phyloP scores from a whole-genome alignment of 2,113 vertebrate genomes.

The Nothobranchius furzeri region DNA sequence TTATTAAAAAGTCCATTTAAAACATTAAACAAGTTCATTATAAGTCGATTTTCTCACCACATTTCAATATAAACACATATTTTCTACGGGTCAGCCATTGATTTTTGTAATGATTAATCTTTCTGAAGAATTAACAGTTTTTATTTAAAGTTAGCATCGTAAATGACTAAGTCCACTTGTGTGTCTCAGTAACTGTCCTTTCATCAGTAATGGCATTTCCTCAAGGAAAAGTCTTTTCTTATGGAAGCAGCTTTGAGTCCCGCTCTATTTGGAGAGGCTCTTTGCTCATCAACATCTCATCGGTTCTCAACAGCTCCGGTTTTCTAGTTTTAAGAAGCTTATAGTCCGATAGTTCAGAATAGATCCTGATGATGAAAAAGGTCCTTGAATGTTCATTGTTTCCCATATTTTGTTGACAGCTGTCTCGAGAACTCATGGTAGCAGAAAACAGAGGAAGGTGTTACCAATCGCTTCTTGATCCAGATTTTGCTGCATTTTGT shows the following conservation, averaged over 20 bases:
- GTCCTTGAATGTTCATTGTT: slow-evolving; percentile 43
- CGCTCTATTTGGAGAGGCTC: slow-evolving; percentile 36
- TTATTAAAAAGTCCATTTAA: slow-evolving; percentile 46
- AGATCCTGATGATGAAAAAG: slow-evolving; percentile 33
- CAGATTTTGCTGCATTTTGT: slow-evolving; percentile 70
- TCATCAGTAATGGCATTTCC: slow-evolving; percentile 32
- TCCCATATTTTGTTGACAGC: slow-evolving; percentile 38
- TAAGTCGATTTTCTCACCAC: slow-evolving; percentile 50
- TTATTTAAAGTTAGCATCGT: slow-evolving; percentile 22
- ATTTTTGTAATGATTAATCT: slow-evolving; percentile 45
- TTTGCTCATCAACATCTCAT: slow-evolving; percentile 31
- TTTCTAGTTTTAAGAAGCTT: slow-evolving; percentile 45
- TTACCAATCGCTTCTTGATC: slow-evolving; percentile 49
- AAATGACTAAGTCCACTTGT: slow-evolving; percentile 40
- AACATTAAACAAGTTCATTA: slow-evolving; percentile 44
- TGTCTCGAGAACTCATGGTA: slow-evolving; percentile 50
- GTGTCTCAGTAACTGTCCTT: slow-evolving; percentile 38
- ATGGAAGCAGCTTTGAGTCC: slow-evolving; percentile 41
- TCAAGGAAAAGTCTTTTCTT: slow-evolving; percentile 35
- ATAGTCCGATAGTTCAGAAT: slow-evolving; percentile 34
- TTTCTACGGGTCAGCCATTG: slow-evolving; percentile 27
- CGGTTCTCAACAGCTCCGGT: slow-evolving; percentile 23
- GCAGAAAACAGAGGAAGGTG: slow-evolving; percentile 61
- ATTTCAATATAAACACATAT: slow-evolving; percentile 63
- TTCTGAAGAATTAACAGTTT: slow-evolving; percentile 22